Conservation (phyloP, 2,113 vertebrate species). For the Macrotus californicus region DNA sequence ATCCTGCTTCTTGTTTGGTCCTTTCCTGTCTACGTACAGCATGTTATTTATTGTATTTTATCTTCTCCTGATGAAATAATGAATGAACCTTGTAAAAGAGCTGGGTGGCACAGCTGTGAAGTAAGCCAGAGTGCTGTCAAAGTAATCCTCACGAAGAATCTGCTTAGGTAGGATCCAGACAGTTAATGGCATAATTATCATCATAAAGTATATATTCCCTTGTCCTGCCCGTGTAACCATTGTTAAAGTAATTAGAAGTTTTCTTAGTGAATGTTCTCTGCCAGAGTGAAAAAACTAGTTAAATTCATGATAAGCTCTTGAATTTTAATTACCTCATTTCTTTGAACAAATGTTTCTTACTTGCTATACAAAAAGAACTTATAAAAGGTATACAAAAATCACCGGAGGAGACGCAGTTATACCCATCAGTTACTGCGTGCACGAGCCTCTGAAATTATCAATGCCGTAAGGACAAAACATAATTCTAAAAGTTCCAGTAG, state of each 20-base stretch:
- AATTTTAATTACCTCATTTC: slow-evolving; percentile 54
- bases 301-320: slow-evolving; percentile 50
- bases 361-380: slow-evolving; percentile 45
- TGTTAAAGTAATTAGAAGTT: slow-evolving; percentile 55
- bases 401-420: background rate
- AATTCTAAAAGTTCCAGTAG: slow-evolving; percentile 47
- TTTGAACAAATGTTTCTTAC: slow-evolving; percentile 45
- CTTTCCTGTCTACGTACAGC: background rate
- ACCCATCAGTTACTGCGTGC: background rate
- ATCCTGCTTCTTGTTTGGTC: background rate
- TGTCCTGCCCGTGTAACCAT: slow-evolving; percentile 32
- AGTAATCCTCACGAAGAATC: background rate
- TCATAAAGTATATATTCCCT: slow-evolving; percentile 28
- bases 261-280: slow-evolving; percentile 47
- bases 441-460: background rate
- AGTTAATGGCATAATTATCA: background rate
- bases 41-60: background rate
- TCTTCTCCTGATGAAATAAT: background rate
- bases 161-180: slow-evolving; percentile 8
- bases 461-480: background rate
- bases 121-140: background rate
- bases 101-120: background rate
- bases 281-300: slow-evolving; percentile 30
- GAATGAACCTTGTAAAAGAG: background rate
- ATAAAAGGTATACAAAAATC: slow-evolving; percentile 25